Evolutionary conservation across 2,888 invertebrate species (phyloP).

Genomic region (Caenorhabditis macrosperma): DNA sequence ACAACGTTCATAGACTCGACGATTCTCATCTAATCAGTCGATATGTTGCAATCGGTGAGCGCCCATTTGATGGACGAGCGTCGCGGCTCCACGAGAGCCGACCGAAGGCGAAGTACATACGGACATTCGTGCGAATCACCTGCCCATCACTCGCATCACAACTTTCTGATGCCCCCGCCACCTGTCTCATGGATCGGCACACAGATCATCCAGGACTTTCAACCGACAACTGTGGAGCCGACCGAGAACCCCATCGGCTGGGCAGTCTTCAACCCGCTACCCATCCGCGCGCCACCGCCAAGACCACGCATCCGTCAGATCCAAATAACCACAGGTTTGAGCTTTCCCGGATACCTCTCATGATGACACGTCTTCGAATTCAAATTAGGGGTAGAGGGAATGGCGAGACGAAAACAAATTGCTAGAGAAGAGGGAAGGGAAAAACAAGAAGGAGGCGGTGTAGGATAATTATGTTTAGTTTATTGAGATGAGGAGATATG

Average conservation of each 20-base stretch:
- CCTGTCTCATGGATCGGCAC: conserved; percentile 59
- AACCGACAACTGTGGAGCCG: conserved; percentile 37
- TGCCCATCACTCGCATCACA: conserved; percentile 47
- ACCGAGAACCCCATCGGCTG: conserved; percentile 68
- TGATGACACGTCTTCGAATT: neutral
- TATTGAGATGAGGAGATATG: conserved; percentile 1
- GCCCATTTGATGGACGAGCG: conserved; percentile 73
- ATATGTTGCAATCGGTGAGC: conserved; percentile 74
- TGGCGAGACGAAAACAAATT: conserved; percentile 17
- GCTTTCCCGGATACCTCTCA: too few species aligned
- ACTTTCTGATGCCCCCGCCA: conserved; percentile 48
- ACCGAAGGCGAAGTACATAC: conserved; percentile 55
- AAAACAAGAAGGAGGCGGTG: conserved; percentile 1
- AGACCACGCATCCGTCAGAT: conserved; percentile 56
- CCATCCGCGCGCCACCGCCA: conserved; percentile 51
- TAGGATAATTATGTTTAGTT: conserved; percentile 27
- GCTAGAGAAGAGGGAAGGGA: neutral
- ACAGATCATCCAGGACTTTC: conserved; percentile 55
- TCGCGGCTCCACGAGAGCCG: conserved; percentile 53
- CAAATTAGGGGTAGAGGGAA: neutral
- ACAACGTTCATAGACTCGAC: conserved; percentile 31
- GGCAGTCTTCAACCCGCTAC: conserved; percentile 70
- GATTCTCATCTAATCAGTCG: neutral
- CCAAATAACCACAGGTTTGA: conserved; percentile 51
- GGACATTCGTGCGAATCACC: conserved; percentile 43